These are phyloP conservation scores for Dicycla oo DNA, from an alignment of 2,888 invertebrate species.

Conservation along the genomic window DNA sequence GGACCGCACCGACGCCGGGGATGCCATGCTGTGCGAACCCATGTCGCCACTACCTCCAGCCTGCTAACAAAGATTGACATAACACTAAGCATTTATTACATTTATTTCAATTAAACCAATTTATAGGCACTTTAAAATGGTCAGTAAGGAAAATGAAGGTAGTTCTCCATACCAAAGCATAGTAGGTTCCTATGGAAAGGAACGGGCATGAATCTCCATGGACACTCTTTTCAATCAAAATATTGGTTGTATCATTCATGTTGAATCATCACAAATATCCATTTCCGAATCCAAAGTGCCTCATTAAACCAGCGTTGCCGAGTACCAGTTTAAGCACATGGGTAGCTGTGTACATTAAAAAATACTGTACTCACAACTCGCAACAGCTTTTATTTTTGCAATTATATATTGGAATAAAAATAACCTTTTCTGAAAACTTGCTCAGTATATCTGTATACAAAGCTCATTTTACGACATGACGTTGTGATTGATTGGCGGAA, in stretches of 20 bases:
- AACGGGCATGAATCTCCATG: not conserved
- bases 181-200: not conserved
- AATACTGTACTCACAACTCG: not conserved
- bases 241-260: not conserved
- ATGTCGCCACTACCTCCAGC: slow-evolving; percentile 74
- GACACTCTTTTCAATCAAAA: not conserved
- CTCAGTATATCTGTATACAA: not conserved
- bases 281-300: not conserved
- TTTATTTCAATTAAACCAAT: not conserved
- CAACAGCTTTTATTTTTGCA: not conserved
- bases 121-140: not conserved
- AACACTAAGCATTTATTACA: not conserved
- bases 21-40: slow-evolving; percentile 70
- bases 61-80: slow-evolving; percentile 51
- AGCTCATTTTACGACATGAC: not conserved
- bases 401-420: not conserved
- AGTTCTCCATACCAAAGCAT: not conserved
- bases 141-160: not conserved
- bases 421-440: not conserved
- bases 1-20: slow-evolving; percentile 76
- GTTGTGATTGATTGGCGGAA: not conserved
- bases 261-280: not conserved
- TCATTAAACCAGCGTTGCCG: too few relatives aligned
- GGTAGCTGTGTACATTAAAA: not conserved
- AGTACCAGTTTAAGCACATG: not conserved